phyloP scores from a whole-genome alignment of 2,797 vertebrate genomes.

The Sarcophilus harrisii region DNA sequence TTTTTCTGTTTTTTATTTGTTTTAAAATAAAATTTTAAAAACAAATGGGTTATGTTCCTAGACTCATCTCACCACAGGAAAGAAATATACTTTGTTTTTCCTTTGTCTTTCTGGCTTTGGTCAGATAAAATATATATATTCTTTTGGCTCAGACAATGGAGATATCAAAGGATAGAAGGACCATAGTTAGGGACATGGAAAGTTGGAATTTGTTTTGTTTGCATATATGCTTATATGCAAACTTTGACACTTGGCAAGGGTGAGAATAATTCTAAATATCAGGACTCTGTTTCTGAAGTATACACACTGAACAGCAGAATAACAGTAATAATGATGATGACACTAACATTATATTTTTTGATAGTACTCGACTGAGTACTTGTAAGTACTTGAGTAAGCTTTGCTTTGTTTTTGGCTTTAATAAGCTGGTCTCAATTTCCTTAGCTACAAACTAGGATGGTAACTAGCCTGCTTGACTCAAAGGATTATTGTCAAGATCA shows the following conservation, averaged over 20 bases:
- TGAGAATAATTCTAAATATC: not conserved
- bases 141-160: not conserved
- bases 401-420: not conserved
- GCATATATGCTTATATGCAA: not conserved
- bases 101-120: not conserved
- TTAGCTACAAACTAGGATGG: not conserved
- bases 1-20: no score
- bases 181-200: not conserved
- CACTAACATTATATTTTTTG: not conserved
- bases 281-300: not conserved
- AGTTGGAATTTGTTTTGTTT: not conserved
- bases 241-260: not conserved
- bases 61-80: not conserved
- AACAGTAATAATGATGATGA: not conserved
- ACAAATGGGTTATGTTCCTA: not conserved
- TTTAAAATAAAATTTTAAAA: not conserved
- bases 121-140: no score
- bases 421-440: not conserved
- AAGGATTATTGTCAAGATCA: not conserved
- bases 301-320: not conserved
- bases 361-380: not conserved
- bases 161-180: not conserved
- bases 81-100: not conserved
- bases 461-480: not conserved
- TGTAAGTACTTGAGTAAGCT: no score